Evolutionary conservation across 2,113 vertebrate species (phyloP).

Genomic region (Steatornis caripensis): DNA sequence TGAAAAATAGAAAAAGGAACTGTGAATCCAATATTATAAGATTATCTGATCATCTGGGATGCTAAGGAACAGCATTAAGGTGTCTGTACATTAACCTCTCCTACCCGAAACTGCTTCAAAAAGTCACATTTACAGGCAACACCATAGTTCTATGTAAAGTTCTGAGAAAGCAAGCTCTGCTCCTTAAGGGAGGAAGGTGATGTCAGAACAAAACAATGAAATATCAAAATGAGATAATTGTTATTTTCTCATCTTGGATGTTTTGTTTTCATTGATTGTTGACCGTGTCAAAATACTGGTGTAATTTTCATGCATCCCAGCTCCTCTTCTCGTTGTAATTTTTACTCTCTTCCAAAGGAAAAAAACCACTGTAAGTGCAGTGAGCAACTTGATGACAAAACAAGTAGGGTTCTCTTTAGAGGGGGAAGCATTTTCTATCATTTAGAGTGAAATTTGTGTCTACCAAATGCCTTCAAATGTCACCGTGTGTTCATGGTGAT

Average conservation of each 20-base stretch:
- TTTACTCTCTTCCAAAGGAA: not conserved
- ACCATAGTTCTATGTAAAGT: not conserved
- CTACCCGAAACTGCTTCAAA: not conserved
- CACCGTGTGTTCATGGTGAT: not conserved
- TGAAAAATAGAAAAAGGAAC: not conserved
- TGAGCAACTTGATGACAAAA: not conserved
- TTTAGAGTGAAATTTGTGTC: not conserved
- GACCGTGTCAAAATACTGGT: not conserved
- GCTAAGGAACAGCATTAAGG: not conserved
- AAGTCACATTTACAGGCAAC: not conserved
- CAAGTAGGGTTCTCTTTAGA: not conserved
- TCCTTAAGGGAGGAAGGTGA: not conserved
- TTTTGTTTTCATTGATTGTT: not conserved
- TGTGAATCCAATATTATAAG: not conserved
- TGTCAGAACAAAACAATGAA: not conserved
- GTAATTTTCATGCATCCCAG: not conserved
- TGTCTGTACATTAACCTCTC: fast-evolving
- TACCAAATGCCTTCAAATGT: not conserved
- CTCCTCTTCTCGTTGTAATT: not conserved
- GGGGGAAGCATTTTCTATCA: not conserved
- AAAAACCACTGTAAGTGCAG: not conserved
- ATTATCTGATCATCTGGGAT: not conserved
- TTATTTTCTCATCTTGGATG: not conserved
- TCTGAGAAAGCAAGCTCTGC: not conserved
- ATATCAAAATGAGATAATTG: not conserved